Evolutionary conservation across 2,888 invertebrate genomes (phyloP), one percentile per base, ranked within the genome.

Genomic region (Nesidiocoris tenuis): DNA sequence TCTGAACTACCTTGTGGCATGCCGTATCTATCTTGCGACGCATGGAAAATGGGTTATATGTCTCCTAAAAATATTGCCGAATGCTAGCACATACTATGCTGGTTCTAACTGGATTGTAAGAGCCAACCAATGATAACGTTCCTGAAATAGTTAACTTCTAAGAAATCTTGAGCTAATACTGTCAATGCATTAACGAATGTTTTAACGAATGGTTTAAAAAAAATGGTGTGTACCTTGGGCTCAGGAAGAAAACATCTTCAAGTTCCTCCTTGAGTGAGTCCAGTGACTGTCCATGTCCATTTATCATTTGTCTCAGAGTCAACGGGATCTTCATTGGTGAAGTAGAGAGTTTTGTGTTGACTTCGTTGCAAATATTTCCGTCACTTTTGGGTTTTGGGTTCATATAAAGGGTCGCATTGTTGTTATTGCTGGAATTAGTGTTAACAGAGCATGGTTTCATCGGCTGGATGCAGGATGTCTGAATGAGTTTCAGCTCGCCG

Each of bases 181-280:
- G n/a, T n/a, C n/a, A n/a, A n/a, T n/a, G n/a, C n/a, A n/a, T n/a
- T n/a, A n/a, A n/a, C n/a, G n/a, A n/a, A n/a, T n/a, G n/a, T n/a
- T n/a, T n/a, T n/a, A n/a, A n/a, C n/a, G n/a, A n/a, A n/a, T n/a
- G n/a, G n/a, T n/a, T n/a, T n/a, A n/a, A n/a, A n/a, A n/a, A n/a
- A n/a, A n/a, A n/a, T n/a, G n/a, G n/a, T n/a, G n/a, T n/a, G 23
- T 19, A 81, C 81, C 86, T 89, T 1, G 93, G 93, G 84, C 91
- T 92, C 79, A 93, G 86, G 82, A 94, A 92, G 82, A 94, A 92
- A 55, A 92, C 90, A 80, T 92, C 91, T 80, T 91, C 90, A 71
- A 89, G 86, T 79, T 91, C 91, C 79, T 89, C 88, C 77, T 90
- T 90, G 65, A 86, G 80, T 79, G 83, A 83, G 76, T 83, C 83